Conservation (phyloP, 2,113 vertebrate genomes). For the Erinaceus europaeus region DNA sequence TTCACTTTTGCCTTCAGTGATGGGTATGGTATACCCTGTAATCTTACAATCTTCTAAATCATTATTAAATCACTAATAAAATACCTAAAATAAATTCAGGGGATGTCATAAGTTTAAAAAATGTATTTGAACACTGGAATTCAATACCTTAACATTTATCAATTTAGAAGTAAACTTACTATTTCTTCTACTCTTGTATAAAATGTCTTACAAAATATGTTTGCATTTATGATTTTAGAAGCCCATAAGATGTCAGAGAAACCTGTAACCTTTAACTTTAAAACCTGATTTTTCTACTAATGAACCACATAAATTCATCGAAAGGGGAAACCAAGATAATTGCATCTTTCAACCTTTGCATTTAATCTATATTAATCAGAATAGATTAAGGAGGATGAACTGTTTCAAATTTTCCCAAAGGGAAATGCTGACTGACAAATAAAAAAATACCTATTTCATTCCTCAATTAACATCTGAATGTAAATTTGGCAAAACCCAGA, state of each 20-base stretch:
- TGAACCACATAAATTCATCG: conserved; percentile 38
- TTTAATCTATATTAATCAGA: conserved; percentile 64
- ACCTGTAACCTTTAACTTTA: conserved; percentile 58
- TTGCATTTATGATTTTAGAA: conserved; percentile 37
- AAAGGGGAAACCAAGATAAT: conserved; percentile 55
- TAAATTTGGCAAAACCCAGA: conserved; percentile 53
- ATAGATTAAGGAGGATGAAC: conserved; percentile 40
- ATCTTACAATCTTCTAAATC: too few relatives aligned
- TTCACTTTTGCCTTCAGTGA: conserved; percentile 8
- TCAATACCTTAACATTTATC: conserved; percentile 2
- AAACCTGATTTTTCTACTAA: conserved; percentile 65
- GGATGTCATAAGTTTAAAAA: too few relatives aligned
- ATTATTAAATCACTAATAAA: too few relatives aligned
- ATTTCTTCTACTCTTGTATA: conserved; percentile 13
- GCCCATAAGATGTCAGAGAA: conserved; percentile 37
- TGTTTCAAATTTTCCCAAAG: conserved; percentile 52
- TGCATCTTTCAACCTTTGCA: conserved; percentile 50
- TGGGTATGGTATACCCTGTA: too few relatives aligned
- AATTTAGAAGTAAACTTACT: background rate
- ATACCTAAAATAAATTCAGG: too few relatives aligned
- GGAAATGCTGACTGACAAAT: conserved; percentile 68
- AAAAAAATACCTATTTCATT: conserved; percentile 28
- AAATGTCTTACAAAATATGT: conserved; percentile 39
- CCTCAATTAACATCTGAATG: conserved; percentile 68
- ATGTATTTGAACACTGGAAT: background rate